Evolutionary conservation across 2,888 invertebrate genomes (phyloP).

Genomic region (Amphipoea lucens): DNA sequence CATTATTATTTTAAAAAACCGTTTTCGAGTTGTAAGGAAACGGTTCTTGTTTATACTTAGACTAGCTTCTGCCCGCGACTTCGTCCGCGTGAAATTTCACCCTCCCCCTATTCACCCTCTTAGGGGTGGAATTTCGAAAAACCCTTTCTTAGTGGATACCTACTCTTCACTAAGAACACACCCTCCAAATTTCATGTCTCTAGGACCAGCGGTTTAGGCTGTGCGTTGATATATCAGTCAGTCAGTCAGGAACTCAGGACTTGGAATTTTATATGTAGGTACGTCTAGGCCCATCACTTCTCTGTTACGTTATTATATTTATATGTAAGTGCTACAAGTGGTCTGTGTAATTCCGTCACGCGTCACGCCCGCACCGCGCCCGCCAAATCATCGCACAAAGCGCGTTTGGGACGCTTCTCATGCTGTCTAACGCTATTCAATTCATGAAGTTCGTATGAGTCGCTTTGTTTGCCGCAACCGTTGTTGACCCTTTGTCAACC

Average conservation of each 20-base stretch:
- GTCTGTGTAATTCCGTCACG: not conserved
- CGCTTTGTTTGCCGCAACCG: slow-evolving; percentile 65
- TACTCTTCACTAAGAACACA: no score
- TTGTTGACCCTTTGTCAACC: slow-evolving; percentile 68
- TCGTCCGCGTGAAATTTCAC: no score
- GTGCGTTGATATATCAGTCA: no score
- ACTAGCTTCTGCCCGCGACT: no score
- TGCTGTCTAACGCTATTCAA: slow-evolving; percentile 68
- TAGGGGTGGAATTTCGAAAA: no score
- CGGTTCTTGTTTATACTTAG: not conserved
- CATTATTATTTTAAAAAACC: not conserved
- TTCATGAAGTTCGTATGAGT: slow-evolving; percentile 66
- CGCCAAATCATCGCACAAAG: slow-evolving; percentile 75
- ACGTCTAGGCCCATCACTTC: not conserved
- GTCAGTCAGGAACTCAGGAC: no score
- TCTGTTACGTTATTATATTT: not conserved
- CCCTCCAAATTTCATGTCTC: no score
- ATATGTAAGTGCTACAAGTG: not conserved
- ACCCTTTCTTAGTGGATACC: no score
- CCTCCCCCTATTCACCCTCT: no score
- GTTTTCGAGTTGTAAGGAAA: not conserved
- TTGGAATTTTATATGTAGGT: no score
- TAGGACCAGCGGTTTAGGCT: no score
- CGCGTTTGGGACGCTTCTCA: slow-evolving; percentile 68
- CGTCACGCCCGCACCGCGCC: slow-evolving; percentile 69